Conservation (phyloP, 2,113 vertebrate species). For the Neotoma lepida region DNA sequence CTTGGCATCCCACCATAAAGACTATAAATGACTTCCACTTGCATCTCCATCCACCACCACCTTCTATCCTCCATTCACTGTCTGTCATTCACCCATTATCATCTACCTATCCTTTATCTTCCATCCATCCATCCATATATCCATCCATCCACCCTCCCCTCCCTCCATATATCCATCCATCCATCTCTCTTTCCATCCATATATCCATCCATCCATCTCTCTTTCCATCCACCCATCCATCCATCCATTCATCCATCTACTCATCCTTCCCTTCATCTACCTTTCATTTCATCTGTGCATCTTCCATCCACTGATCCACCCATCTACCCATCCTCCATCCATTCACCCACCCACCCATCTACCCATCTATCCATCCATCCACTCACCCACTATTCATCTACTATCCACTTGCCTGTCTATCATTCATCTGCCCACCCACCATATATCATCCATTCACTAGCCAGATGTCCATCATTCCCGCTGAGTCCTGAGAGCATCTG, state of each 20-base stretch:
- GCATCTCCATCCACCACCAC: neutral
- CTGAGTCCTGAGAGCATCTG: neutral
- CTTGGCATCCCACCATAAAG: accelerated
- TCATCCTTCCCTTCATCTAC: too few species aligned
- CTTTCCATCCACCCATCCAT: neutral
- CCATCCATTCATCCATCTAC: neutral
- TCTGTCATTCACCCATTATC: neutral
- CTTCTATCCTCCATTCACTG: neutral
- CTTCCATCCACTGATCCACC: too few species aligned
- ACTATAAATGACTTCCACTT: neutral
- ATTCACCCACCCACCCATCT: accelerated
- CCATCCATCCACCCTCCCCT: too few species aligned
- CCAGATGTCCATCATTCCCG: neutral
- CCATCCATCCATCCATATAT: neutral
- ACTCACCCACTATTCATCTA: neutral
- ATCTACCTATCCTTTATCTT: neutral
- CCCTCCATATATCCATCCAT: neutral
- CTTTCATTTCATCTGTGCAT: neutral
- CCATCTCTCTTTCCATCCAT: too few species aligned
- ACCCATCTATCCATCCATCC: neutral
- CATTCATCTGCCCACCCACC: neutral
- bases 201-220: neutral
- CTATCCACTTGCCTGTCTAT: neutral
- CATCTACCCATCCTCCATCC: neutral
- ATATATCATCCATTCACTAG: neutral